A percentile compares a stretch with the other conserved stretches of the same genome.
Conservation (phyloP, 2,888 invertebrate species). For the Nymphalis urticae region DNA sequence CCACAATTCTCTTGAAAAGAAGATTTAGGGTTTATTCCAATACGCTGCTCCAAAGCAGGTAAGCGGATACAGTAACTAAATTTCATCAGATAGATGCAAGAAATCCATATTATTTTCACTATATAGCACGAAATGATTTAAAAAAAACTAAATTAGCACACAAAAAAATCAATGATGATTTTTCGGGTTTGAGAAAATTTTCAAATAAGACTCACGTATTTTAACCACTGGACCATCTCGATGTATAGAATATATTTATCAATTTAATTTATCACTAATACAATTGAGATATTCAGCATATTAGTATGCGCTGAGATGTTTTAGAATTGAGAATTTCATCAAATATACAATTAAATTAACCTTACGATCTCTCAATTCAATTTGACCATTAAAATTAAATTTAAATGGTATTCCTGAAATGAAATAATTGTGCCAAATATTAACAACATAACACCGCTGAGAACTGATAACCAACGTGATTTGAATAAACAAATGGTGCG, state of each 20-base stretch:
- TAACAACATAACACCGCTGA: constrained; percentile 41
- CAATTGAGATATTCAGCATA: too few species aligned
- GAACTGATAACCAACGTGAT: constrained; percentile 49
- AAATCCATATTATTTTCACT: too few species aligned
- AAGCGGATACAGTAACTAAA: not conserved
- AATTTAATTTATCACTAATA: too few species aligned
- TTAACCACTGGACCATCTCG: too few species aligned
- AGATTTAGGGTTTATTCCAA: too few species aligned
- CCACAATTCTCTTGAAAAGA: too few species aligned
- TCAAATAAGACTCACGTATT: too few species aligned
- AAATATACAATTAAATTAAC: constrained; percentile 9
- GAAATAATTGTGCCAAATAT: constrained; percentile 43
- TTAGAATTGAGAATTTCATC: not conserved
- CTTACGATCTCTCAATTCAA: constrained; percentile 16
- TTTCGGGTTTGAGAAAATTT: too few species aligned
- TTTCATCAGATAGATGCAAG: not conserved
- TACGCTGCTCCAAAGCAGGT: not conserved
- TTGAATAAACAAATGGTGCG: constrained; percentile 55
- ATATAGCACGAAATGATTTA: too few species aligned
- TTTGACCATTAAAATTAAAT: constrained; percentile 18
- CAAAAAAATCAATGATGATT: too few species aligned
- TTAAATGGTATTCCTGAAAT: constrained; percentile 33
- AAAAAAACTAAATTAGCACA: too few species aligned
- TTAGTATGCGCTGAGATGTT: not conserved
- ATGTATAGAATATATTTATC: too few species aligned